Evolutionary conservation across 2,888 invertebrate species (phyloP).

Genomic region (Steinernema carpocapsae): DNA sequence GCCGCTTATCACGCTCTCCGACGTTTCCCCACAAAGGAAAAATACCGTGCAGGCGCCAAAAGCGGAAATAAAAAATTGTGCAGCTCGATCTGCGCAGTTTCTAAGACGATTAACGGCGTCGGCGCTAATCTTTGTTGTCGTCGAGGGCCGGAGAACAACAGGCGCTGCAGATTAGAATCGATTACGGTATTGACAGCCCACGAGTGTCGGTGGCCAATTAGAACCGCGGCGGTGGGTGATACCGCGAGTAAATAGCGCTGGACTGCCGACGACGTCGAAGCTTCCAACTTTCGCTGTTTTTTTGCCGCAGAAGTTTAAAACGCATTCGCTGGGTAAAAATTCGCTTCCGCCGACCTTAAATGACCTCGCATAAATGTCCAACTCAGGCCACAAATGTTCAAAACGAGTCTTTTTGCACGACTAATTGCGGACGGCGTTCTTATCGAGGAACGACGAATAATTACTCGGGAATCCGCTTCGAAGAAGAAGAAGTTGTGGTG

Average conservation of each 20-base stretch:
- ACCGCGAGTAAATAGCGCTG: slow-evolving; percentile 7
- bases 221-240: slow-evolving; percentile 28
- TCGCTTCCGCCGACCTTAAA: neutral
- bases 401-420: neutral
- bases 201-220: slow-evolving; percentile 21
- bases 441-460: slow-evolving; percentile 4
- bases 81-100: slow-evolving; percentile 16
- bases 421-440: slow-evolving; percentile 19
- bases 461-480: slow-evolving; percentile 12
- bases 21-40: neutral
- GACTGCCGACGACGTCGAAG: neutral
- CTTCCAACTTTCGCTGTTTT: too few relatives aligned
- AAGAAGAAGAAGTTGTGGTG: slow-evolving; percentile 5
- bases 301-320: slow-evolving; percentile 23
- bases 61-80: neutral
- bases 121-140: slow-evolving; percentile 27
- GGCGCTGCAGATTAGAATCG: slow-evolving; percentile 31
- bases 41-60: slow-evolving; percentile 2
- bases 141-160: slow-evolving; percentile 11
- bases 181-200: slow-evolving; percentile 27
- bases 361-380: neutral
- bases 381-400: neutral
- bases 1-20: slow-evolving; percentile 19
- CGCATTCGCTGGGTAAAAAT: neutral
- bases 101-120: slow-evolving; percentile 29